Evolutionary conservation across 2,888 invertebrate genomes (phyloP).

Genomic region (Dusona sp.): DNA sequence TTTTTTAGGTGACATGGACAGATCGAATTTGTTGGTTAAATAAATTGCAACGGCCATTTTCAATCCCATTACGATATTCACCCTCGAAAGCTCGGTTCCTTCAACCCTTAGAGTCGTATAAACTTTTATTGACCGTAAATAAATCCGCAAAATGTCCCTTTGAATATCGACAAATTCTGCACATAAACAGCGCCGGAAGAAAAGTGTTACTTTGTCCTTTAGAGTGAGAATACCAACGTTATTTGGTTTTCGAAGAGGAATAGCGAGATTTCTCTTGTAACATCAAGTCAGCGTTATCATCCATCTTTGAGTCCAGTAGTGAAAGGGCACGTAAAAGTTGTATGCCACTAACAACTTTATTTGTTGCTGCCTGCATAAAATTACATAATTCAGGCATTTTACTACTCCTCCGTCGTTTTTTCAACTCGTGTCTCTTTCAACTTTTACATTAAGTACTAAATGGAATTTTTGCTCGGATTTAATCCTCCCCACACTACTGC

Average conservation of each 20-base stretch:
- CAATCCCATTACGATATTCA: not conserved
- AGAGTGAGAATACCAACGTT: not conserved
- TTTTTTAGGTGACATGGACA: not conserved
- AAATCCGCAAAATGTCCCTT: constrained; percentile 48
- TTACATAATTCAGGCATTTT: constrained; percentile 33
- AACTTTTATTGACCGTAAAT: constrained; percentile 60
- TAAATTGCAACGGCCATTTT: not conserved
- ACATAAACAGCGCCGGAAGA: constrained; percentile 9
- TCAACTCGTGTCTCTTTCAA: constrained; percentile 70
- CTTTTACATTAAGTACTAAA: not conserved
- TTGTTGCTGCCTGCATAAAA: constrained; percentile 70
- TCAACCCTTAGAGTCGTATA: constrained; percentile 54
- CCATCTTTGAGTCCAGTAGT: constrained; percentile 30
- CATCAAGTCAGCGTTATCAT: constrained; percentile 60
- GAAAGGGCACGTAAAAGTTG: constrained; percentile 81
- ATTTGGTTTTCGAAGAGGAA: not conserved
- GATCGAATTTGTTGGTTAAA: not conserved
- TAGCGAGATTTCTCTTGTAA: constrained; percentile 33
- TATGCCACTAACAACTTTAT: constrained; percentile 83
- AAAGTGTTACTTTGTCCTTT: constrained; percentile 40
- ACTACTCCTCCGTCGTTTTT: constrained; percentile 80
- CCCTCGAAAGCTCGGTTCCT: not conserved
- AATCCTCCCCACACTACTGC: not conserved
- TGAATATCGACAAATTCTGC: constrained; percentile 43
- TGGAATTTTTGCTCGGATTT: not conserved